A percentile compares a stretch with the other conserved stretches of the same genome.
Evolutionary conservation across 1,140 invertebrate species (phyloP).

Genomic region (Psix sp.): DNA sequence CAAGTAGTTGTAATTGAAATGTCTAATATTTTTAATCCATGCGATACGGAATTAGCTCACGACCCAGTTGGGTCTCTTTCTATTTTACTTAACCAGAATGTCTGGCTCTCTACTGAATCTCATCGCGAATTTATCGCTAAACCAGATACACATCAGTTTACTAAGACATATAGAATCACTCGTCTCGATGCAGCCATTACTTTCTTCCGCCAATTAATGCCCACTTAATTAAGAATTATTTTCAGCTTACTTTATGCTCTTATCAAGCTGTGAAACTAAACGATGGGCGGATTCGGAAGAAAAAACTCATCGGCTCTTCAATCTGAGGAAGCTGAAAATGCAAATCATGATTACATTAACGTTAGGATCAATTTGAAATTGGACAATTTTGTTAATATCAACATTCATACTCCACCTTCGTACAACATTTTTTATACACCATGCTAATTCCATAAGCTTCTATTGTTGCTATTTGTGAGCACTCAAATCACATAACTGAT

Average conservation of each 20-base stretch:
- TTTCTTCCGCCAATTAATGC: constrained; percentile 51
- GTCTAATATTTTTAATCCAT: constrained; percentile 31
- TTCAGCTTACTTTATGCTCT: constrained; percentile 35
- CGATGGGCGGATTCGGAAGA: not conserved
- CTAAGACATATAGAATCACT: constrained; percentile 43
- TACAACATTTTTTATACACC: too few species aligned
- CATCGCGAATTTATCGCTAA: constrained; percentile 54
- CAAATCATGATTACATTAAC: too few species aligned
- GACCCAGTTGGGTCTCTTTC: constrained; percentile 61
- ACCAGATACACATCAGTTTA: constrained; percentile 46
- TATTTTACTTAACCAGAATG: constrained; percentile 25
- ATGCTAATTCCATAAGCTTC: too few species aligned
- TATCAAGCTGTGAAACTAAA: constrained; percentile 3
- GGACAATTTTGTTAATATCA: too few species aligned
- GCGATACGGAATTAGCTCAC: constrained; percentile 63
- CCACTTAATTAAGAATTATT: constrained; percentile 43
- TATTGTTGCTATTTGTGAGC: too few species aligned
- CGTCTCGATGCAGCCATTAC: constrained; percentile 16
- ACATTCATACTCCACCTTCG: too few species aligned
- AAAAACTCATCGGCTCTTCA: not conserved
- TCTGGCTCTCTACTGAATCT: constrained; percentile 51
- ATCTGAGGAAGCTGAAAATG: too few species aligned
- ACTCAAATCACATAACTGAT: too few species aligned
- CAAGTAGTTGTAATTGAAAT: not conserved
- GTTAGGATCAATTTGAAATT: too few species aligned